Base-by-base conservation (phyloP, 64 coral and sea anemone species). In the Porites australiensis region DNA sequence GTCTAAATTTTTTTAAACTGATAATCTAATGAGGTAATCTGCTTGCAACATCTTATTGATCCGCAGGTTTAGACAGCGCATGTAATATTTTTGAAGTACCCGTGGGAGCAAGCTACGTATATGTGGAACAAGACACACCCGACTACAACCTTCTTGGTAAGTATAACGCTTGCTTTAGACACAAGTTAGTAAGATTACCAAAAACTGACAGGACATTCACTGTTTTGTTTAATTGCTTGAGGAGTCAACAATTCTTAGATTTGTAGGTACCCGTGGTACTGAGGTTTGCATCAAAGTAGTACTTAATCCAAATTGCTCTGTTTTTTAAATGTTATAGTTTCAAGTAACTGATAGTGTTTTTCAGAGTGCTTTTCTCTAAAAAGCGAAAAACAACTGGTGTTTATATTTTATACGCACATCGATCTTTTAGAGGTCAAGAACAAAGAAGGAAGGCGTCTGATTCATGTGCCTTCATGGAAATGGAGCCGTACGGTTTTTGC, bases 401-500 rank as follows among this genome's bases (percentile, higher is more conserved):
- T 64, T 64, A 16, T 19, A 19, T 4, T 5, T 19, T 64, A 13
- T 74, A 12, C 12, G 48, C 45, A 47, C 10, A 59, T 47, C 21
- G 21, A 47, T 62, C 55, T 21, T 86, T 22, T 14, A 93, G 91
- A 84, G 55, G 53, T 93, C 13, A 86, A 70, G 44, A 50, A 88
- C 27, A 57, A 64, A 48, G 61, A 66, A 8, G 83, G 84, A 19
- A 47, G 70, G 18, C 79, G 80, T 88, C 21, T 88, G 2, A 93
- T 93, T 50, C 13, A 4, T 16, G 14, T 93, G 4, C 91, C 91
- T 23, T 64, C 83, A 43, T 88, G 74, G 71, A 77, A 70, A 43
- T 88, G 74, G 71, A 88, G 82, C 49, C 61, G 62, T 67, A 93
- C 91, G 20, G 84, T 88, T 43, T 77, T 78, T 49, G 62, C 59